phyloP scores from a whole-genome alignment of 2,797 vertebrate species.

The Centropyge bicolor region DNA sequence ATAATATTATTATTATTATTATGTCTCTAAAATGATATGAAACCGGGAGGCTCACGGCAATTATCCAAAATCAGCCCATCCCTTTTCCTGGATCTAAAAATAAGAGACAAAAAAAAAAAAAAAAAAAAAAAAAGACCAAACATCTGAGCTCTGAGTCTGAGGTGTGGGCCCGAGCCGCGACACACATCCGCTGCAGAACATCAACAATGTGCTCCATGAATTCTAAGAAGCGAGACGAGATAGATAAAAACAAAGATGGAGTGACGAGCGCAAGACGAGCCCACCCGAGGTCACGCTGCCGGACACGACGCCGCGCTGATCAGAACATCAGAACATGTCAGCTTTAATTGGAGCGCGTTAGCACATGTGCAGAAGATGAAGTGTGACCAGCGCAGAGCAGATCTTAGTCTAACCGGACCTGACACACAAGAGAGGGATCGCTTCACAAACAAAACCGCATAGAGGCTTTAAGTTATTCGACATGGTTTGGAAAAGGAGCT shows the following conservation, averaged over 20 bases:
- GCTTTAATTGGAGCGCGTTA: slow-evolving; percentile 67
- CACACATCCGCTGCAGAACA: slow-evolving; percentile 26
- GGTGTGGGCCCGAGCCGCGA: slow-evolving; percentile 29
- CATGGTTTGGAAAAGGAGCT: slow-evolving; percentile 26
- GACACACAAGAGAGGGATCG: slow-evolving; percentile 39
- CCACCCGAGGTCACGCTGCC: slow-evolving; percentile 41
- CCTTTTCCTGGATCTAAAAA: slow-evolving; percentile 40
- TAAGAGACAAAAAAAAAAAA: slow-evolving; percentile 11
- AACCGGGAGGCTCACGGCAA: slow-evolving; percentile 47
- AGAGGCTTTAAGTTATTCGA: slow-evolving; percentile 45
- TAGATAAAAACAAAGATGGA: slow-evolving; percentile 26
- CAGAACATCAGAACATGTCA: slow-evolving; percentile 50
- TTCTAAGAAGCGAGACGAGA: slow-evolving; percentile 25
- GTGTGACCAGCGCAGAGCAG: slow-evolving; percentile 52
- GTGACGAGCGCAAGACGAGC: slow-evolving; percentile 27
- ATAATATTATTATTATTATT: too few relatives aligned
- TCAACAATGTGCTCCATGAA: slow-evolving; percentile 33
- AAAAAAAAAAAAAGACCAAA: slow-evolving; percentile 5
- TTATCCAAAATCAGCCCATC: slow-evolving; percentile 44
- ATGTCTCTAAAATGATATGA: slow-evolving; percentile 51
- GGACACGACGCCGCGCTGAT: slow-evolving; percentile 30
- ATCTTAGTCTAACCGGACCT: slow-evolving; percentile 44
- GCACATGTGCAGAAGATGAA: slow-evolving; percentile 45
- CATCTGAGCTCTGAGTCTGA: slow-evolving; percentile 10
- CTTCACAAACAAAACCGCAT: slow-evolving; percentile 19